Evolutionary conservation across 2,797 vertebrate genomes (phyloP).

Genomic region (Malurus leucopterus): DNA sequence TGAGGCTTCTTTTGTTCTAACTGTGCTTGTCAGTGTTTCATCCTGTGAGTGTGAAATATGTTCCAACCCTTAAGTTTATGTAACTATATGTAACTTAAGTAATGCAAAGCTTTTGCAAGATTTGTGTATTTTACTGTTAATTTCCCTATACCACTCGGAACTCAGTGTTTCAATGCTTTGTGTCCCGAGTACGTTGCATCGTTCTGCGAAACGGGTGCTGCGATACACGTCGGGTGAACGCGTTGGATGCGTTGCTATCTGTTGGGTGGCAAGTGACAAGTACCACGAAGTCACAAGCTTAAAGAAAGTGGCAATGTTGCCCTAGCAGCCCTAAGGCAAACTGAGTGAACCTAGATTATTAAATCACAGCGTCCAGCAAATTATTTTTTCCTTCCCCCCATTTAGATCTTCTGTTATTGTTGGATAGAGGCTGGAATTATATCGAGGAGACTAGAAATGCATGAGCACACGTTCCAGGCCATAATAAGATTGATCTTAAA

Average conservation of each 20-base stretch:
- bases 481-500: not conserved
- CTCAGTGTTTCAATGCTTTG: not conserved
- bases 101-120: constrained; percentile 29
- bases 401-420: not conserved
- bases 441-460: constrained; percentile 2
- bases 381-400: not conserved
- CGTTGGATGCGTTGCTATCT: not conserved
- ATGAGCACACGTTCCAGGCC: not conserved
- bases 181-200: not conserved
- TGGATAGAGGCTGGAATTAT: not conserved
- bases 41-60: constrained; percentile 57
- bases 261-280: not conserved
- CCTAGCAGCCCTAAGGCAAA: not conserved
- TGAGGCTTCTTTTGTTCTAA: constrained; percentile 54
- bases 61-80: constrained; percentile 58
- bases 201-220: not conserved
- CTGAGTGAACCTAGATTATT: not conserved
- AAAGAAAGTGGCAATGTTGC: not conserved
- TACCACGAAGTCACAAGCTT: not conserved
- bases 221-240: not conserved
- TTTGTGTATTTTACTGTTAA: constrained; percentile 10
- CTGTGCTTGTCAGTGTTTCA: constrained; percentile 57
- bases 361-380: not conserved
- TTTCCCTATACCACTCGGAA: constrained; percentile 3
- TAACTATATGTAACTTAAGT: constrained; percentile 48